Percentiles rank a stretch among this genome's conserved stretches.
Evolutionary conservation across 2,797 vertebrate genomes (phyloP).

Genomic region (Gymnoscopelus braueri): DNA sequence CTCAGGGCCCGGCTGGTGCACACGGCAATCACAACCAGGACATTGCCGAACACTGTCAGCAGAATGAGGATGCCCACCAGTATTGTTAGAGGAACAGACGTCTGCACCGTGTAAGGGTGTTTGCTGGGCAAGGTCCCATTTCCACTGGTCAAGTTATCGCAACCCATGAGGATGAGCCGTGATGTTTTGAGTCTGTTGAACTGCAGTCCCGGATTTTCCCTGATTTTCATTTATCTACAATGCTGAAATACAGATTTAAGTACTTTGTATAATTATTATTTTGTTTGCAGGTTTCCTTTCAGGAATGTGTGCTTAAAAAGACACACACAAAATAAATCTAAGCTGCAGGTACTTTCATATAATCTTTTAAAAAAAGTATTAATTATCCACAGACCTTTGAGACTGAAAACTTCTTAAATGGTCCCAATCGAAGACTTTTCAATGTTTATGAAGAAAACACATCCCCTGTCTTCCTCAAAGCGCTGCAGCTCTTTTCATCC

Average conservation of each 20-base stretch:
- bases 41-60: conserved; percentile 92
- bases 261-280: conserved; percentile 25
- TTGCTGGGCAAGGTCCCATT: conserved; percentile 74
- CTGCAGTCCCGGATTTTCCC: too few species aligned
- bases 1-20: conserved; percentile 91
- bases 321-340: too few species aligned
- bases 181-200: not conserved
- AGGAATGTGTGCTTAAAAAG: too few species aligned
- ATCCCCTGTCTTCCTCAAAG: conserved; percentile 14
- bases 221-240: not conserved
- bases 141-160: conserved; percentile 80
- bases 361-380: conserved; percentile 11
- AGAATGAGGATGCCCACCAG: conserved; percentile 91
- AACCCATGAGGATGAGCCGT: conserved; percentile 81
- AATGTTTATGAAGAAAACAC: conserved; percentile 24
- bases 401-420: conserved; percentile 31
- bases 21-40: conserved; percentile 93
- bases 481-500: conserved; percentile 54
- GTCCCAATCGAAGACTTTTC: conserved; percentile 37
- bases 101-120: conserved; percentile 80
- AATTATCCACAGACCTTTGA: conserved; percentile 48
- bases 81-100: conserved; percentile 85
- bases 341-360: too few species aligned
- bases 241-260: conserved; percentile 58
- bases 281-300: not conserved